phyloP scores from a whole-genome alignment of 2,797 vertebrate genomes.

The Pangasius larnaudii region DNA sequence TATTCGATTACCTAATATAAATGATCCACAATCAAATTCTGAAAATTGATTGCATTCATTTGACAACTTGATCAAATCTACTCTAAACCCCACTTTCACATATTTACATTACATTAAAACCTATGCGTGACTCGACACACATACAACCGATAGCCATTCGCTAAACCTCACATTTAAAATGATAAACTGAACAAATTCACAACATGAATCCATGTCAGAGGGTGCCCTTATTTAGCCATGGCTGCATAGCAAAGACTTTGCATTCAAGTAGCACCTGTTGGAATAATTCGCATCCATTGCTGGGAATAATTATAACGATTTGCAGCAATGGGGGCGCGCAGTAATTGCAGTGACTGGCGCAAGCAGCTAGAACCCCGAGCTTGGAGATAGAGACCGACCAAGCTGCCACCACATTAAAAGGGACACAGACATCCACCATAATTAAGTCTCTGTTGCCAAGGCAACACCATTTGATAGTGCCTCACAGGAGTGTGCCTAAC shows the following conservation, averaged over 20 bases:
- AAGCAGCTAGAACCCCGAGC: slow-evolving; percentile 60
- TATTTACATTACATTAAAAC: background rate
- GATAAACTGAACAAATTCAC: slow-evolving; percentile 11
- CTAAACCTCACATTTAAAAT: slow-evolving; percentile 3
- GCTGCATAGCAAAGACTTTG: slow-evolving; percentile 66
- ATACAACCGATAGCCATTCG: background rate
- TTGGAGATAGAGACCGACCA: slow-evolving; percentile 58
- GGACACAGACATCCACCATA: slow-evolving; percentile 65
- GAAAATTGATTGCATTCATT: background rate
- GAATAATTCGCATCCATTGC: slow-evolving; percentile 73
- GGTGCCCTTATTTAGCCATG: slow-evolving; percentile 29
- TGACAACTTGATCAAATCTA: background rate
- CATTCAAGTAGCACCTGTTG: slow-evolving; percentile 82
- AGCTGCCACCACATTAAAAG: slow-evolving; percentile 53
- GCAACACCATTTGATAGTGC: slow-evolving; percentile 67
- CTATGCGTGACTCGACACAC: background rate
- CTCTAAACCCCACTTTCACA: background rate
- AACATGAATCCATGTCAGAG: slow-evolving; percentile 26
- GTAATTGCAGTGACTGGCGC: slow-evolving; percentile 80
- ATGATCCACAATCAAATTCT: background rate
- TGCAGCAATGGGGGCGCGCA: slow-evolving; percentile 60
- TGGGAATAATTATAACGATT: slow-evolving; percentile 84
- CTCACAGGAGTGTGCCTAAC: slow-evolving; percentile 37
- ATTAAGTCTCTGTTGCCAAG: slow-evolving; percentile 76
- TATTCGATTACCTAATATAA: background rate